Base-by-base conservation (phyloP, 2,888 invertebrate genomes). In the Chaitophorus viminalis region DNA sequence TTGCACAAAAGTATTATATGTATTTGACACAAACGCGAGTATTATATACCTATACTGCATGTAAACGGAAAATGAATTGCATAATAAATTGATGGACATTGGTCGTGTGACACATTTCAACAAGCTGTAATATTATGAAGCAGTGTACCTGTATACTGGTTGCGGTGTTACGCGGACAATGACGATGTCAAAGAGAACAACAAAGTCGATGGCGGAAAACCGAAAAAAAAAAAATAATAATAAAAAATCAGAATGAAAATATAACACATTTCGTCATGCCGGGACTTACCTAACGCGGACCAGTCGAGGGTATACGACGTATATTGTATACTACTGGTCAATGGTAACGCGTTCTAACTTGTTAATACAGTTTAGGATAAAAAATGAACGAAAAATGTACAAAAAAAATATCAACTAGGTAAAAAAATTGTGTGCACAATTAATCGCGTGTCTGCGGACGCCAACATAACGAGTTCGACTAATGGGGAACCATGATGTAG, bases 241-340 rank as follows among this genome's bases (percentile, higher is more conserved):
- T n/a, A n/a, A n/a, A 54, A 72, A 70, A 82, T 52, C 46, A 25
- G 39, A 46, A 52, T 60, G 36, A 70, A 70, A 52, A 70, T 36
- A 81, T 5, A 39, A 46, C 6, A 52, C 25, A 52, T 82, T 82
- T 82, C 70, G 82, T 82, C 82, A 82, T 52, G 65, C 39, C 25
- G 5, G 29, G 68, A 82, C 82, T 82, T 82, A 82, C 82, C 82
- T 82, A 82, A 82, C 82, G 29, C 18, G 29, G 81, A 79, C 79
- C n/a, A 39, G n/a, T 60, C 25, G 36, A 79, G 9, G 68, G 81
- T 46, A 81, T 79, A 52, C n/a, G 14, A n/a, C n/a, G n/a, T n/a
- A n/a, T n/a, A n/a, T n/a, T 14, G 46, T 54, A 54, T 36, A 39
- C 29, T 81, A n/a, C 36, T 29, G 81, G 21, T 31, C 68, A 68